A percentile compares a stretch with the other conserved stretches of the same genome.
These are phyloP conservation scores for Lepus europaeus DNA, from an alignment of 2,113 vertebrate species.

Conservation along the genomic window DNA sequence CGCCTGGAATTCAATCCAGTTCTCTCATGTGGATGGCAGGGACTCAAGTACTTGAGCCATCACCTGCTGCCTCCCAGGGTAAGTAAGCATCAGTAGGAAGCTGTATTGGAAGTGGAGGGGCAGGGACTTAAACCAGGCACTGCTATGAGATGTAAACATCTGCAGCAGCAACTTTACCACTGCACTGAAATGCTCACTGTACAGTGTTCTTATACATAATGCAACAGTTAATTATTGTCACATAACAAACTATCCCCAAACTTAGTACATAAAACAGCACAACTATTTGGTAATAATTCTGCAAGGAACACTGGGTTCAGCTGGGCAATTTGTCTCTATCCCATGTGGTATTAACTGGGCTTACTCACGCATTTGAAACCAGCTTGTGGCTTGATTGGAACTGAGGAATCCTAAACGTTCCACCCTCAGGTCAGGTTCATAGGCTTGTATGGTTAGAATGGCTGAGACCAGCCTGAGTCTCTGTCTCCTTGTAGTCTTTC, in stretches of 20 bases:
- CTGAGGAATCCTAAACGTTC: neutral
- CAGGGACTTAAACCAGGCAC: too few species aligned
- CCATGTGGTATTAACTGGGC: neutral
- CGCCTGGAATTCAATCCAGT: too few species aligned
- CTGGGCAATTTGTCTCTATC: neutral
- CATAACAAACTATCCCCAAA: constrained; percentile 8
- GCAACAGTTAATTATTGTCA: neutral
- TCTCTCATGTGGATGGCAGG: too few species aligned
- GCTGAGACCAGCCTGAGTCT: neutral
- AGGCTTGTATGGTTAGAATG: neutral
- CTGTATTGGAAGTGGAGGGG: too few species aligned
- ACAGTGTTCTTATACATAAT: neutral
- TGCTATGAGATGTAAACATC: too few species aligned
- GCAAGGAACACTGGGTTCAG: neutral
- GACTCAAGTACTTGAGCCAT: too few species aligned
- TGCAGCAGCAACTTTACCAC: too few species aligned
- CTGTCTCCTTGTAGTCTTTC: neutral
- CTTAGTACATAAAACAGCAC: constrained; percentile 4
- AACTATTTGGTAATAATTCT: constrained; percentile 10
- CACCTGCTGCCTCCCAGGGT: too few species aligned
- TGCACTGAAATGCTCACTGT: too few species aligned
- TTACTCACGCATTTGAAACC: neutral
- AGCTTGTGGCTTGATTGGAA: neutral
- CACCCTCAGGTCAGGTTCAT: neutral
- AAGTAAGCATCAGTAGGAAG: too few species aligned